Evolutionary conservation across 1,140 invertebrate species (phyloP), one percentile per base, ranked within the genome.

Genomic region (Drosophila ohnishii): DNA sequence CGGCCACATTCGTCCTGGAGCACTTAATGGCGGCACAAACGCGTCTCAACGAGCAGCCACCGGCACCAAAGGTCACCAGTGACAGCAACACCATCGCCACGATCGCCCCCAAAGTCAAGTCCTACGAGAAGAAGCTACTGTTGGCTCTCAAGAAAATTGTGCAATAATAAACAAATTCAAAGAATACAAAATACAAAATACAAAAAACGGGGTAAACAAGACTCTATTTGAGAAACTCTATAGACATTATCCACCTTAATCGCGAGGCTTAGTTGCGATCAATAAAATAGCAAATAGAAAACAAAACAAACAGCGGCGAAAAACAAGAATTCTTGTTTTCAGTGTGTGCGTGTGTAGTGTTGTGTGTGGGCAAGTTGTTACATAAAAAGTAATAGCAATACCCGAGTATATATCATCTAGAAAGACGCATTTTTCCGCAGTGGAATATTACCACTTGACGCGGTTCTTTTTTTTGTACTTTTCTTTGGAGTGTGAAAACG

Each of bases 11-110:
- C 78, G 80, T 90, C 51, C 78, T 90, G 32, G 89, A 90, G 83
- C 89, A 90, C 76, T 82, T 90, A 45, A 87, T 90, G 78, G 78
- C 83, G 69, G 89, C 89, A 73, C 85, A 90, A 82, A 61, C 75
- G 55, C 84, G 84, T 63, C 78, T 88, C 55, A 75, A 89, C 74
- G 85, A 87, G 25, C 65, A 51, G 51, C 30, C 39, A 13, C 14
- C 55, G 40, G 14, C 47, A 32, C 25, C 32, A 57, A 39, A 51
- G 50, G 50, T 53, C 34, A 16, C 2, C 48, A 32, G 30, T 19
- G 32, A 25, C 51, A 32, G 22, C 61, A 35, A 58, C 47, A 34
- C 30, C 63, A 35, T 53, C 16, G 22, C 50, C 50, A 25, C 34
- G 13, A 55, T 55, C 8, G 16, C 0, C 13, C 32, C 50, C 53